phyloP scores from a whole-genome alignment of 2,888 invertebrate genomes.

The Nomada lathburiana region DNA sequence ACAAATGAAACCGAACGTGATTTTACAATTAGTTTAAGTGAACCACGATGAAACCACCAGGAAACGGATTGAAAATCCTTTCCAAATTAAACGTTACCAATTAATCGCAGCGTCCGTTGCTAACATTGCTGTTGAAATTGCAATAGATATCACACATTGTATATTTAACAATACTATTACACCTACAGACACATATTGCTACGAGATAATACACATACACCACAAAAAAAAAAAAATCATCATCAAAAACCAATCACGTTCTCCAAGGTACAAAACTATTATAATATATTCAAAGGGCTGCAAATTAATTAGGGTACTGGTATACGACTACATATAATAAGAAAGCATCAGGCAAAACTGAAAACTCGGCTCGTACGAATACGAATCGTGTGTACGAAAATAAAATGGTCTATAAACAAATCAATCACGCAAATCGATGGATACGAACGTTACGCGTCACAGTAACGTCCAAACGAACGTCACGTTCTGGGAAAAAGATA shows the following conservation, averaged over 20 bases:
- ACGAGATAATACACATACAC: constrained; percentile 8
- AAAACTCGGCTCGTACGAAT: not conserved
- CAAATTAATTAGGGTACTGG: constrained; percentile 22
- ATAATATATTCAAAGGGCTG: not conserved
- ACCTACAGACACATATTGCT: not conserved
- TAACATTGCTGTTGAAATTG: not conserved
- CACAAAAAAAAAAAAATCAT: constrained; percentile 1
- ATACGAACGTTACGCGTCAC: constrained; percentile 51
- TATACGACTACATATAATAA: not conserved
- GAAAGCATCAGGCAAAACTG: constrained; percentile 36
- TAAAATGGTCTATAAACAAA: constrained; percentile 27
- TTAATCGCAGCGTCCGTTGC: not conserved
- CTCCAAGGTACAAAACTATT: not conserved
- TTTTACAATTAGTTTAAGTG: constrained; percentile 1
- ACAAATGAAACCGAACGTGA: constrained; percentile 29
- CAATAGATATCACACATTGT: too few relatives aligned
- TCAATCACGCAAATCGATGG: constrained; percentile 29
- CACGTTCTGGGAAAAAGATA: constrained; percentile 43
- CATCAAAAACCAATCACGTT: not conserved
- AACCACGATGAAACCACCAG: not conserved
- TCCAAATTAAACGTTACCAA: constrained; percentile 1
- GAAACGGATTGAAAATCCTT: too few relatives aligned
- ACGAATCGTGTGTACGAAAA: not conserved
- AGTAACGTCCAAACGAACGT: constrained; percentile 34
- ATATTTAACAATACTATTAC: not conserved